These are phyloP conservation scores for Eumaeus atala DNA, from an alignment of 1,140 invertebrate genomes.

Conservation along the genomic window DNA sequence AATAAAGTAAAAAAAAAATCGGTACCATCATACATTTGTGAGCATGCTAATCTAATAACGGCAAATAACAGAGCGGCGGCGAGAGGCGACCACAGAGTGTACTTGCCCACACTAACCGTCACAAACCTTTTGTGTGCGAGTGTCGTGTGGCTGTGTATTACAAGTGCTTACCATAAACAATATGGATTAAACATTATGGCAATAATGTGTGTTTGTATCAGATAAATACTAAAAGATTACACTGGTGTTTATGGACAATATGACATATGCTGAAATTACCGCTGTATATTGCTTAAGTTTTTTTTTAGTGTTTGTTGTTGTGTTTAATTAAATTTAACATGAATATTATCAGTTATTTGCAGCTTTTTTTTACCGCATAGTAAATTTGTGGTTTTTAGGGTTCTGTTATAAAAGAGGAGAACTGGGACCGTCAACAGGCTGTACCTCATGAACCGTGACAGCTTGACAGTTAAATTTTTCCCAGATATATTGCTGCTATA, in stretches of 20 bases:
- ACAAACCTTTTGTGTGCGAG: conserved; percentile 26
- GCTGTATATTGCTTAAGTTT: conserved; percentile 33
- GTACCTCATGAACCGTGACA: too few species aligned
- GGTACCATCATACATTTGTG: conserved; percentile 6
- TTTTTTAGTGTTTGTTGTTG: conserved; percentile 2
- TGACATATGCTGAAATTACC: conserved; percentile 11
- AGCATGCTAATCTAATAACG: conserved; percentile 15
- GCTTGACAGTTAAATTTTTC: too few species aligned
- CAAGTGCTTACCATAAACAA: background rate
- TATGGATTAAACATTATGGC: too few species aligned
- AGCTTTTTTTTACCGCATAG: too few species aligned
- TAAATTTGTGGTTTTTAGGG: too few species aligned
- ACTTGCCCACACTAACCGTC: conserved; percentile 56
- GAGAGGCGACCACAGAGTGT: conserved; percentile 43
- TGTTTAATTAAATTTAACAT: conserved; percentile 14
- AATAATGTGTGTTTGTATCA: too few species aligned
- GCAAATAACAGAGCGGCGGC: conserved; percentile 36
- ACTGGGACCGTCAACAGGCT: too few species aligned
- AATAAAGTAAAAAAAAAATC: too few species aligned
- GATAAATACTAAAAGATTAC: too few species aligned
- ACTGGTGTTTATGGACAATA: too few species aligned
- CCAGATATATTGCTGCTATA: too few species aligned
- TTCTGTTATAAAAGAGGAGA: too few species aligned
- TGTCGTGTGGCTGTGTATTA: conserved; percentile 11
- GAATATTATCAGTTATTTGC: background rate